Evolutionary conservation across 2,888 invertebrate species (phyloP), one percentile per base, ranked within the genome.

Genomic region (Mythimna vitellina): DNA sequence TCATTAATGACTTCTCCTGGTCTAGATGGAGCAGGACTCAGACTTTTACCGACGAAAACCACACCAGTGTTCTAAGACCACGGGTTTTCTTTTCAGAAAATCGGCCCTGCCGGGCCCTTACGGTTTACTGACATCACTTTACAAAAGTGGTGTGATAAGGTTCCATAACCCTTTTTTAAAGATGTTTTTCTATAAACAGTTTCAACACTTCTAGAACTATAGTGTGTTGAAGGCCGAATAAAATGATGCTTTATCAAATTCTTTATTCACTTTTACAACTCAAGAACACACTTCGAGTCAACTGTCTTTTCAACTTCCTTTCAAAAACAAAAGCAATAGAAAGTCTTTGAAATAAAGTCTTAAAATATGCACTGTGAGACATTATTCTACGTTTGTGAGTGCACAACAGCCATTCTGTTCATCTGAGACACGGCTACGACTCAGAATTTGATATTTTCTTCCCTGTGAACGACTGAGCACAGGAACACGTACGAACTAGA

Each of bases 361-460:
- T 77, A 65, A 71, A 75, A 81, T 77, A 76, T 75, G 72, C 62
- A 58, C 61, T 69, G 42, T 32, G 54, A 25, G 57, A 73, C 60
- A 72, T 80, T 75, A 79, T 75, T 75, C 62, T 54, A 64, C 74
- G 71, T 81, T 75, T 78, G 81, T 70, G 70, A 81, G 78, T 76
- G 74, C 74, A 78, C 71, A 71, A 78, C 73, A 58, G 65, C 56
- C 58, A 60, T 70, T 70, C 62, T 61, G 72, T 73, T 72, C 80
- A 70, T 32, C 73, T 65, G 65, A 79, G 76, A 76, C 70, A 54
- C 71, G 68, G 61, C 69, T 76, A 53, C 54, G 69, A 71, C 77
- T 75, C 72, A 75, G 79, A 85, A 86, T 83, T 79, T 80, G 66
- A 85, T 83, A 83, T 85, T 78, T 81, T 82, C 69, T 71, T 54